Conservation (phyloP, 2,797 vertebrate genomes). For the Dallia pectoralis region DNA sequence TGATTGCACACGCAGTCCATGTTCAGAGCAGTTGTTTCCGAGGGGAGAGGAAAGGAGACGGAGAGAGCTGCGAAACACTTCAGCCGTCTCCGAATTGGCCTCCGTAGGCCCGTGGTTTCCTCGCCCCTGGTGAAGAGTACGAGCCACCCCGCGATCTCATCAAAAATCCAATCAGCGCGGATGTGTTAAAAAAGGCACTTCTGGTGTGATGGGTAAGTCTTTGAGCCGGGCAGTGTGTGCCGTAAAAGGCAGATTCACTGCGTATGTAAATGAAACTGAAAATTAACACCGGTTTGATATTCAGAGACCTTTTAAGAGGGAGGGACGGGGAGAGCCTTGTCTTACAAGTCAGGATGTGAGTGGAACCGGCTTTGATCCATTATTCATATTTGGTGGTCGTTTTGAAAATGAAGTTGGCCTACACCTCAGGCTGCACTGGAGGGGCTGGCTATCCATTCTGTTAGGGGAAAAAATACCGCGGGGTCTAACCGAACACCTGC, state of each 20-base stretch:
- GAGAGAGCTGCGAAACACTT: slow-evolving; percentile 80
- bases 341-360: slow-evolving; percentile 18
- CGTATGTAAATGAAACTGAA: slow-evolving; percentile 84
- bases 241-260: slow-evolving; percentile 58
- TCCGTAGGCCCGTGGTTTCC: slow-evolving; percentile 62
- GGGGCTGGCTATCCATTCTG: background rate
- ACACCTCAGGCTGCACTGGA: too few relatives aligned
- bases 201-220: slow-evolving; percentile 55
- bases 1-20: slow-evolving; percentile 84
- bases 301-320: slow-evolving; percentile 42
- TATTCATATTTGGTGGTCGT: slow-evolving; percentile 61
- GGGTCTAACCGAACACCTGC: background rate
- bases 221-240: slow-evolving; percentile 41
- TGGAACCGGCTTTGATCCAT: slow-evolving; percentile 59
- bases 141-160: slow-evolving; percentile 76
- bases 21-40: slow-evolving; percentile 13
- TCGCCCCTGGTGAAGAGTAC: slow-evolving; percentile 60
- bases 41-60: slow-evolving; percentile 30
- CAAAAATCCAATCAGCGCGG: slow-evolving; percentile 78
- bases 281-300: slow-evolving; percentile 62
- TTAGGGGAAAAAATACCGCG: background rate
- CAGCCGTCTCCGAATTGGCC: slow-evolving; percentile 82
- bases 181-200: slow-evolving; percentile 55
- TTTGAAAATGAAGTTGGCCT: slow-evolving; percentile 12
- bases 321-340: background rate